Conservation (phyloP, 2,113 vertebrate genomes). For the Esox niger region DNA sequence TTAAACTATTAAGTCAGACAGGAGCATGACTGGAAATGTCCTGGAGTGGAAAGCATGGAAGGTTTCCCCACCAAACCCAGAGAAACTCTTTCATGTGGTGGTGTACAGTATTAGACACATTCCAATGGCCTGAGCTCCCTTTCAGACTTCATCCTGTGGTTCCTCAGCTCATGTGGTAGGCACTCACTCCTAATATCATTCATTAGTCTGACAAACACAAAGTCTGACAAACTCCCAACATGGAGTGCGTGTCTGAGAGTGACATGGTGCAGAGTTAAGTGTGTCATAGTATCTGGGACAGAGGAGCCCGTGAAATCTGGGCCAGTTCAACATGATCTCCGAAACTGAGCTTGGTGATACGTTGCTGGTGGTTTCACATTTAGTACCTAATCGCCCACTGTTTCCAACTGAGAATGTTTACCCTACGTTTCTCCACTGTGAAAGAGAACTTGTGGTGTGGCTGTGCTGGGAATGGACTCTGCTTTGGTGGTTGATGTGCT, state of each 20-base stretch:
- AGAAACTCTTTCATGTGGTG: constrained; percentile 63
- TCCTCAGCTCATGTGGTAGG: constrained; percentile 42
- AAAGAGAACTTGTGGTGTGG: too few species aligned
- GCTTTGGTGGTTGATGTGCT: too few species aligned
- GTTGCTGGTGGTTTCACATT: constrained; percentile 42
- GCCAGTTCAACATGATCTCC: constrained; percentile 60
- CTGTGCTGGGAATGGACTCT: too few species aligned
- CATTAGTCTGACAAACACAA: constrained; percentile 38
- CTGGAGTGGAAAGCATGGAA: constrained; percentile 24
- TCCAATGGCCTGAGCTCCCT: constrained; percentile 59
- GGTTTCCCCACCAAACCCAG: constrained; percentile 43
- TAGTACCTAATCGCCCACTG: constrained; percentile 2
- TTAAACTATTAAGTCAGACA: constrained; percentile 43
- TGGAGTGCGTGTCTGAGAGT: too few species aligned
- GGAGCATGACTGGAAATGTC: constrained; percentile 41
- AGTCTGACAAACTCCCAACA: too few species aligned
- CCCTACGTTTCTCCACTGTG: too few species aligned
- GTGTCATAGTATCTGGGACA: too few species aligned
- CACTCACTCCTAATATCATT: constrained; percentile 39
- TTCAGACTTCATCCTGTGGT: constrained; percentile 42
- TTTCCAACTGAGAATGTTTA: too few species aligned
- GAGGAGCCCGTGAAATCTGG: constrained; percentile 53
- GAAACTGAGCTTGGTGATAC: constrained; percentile 51
- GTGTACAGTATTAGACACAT: constrained; percentile 52
- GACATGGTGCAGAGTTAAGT: too few species aligned